Percentiles rank a stretch among this genome's conserved stretches.
Evolutionary conservation across 2,797 vertebrate genomes (phyloP).

Genomic region (Halcyon smyrnensis): DNA sequence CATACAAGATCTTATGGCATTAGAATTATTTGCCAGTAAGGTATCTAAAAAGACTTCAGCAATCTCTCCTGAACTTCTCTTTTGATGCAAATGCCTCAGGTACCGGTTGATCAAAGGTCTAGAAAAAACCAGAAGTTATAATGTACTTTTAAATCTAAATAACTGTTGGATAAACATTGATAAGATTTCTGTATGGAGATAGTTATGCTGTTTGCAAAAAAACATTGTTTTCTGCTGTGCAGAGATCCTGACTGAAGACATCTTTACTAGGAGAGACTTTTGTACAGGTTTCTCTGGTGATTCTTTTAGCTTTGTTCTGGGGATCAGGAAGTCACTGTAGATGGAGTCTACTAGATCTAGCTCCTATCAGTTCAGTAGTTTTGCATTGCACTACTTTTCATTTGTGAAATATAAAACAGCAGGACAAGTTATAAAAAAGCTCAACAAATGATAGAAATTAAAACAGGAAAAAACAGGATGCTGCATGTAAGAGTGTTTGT

Average conservation of each 20-base stretch:
- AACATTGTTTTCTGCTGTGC: background rate
- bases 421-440: background rate
- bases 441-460: background rate
- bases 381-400: background rate
- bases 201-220: background rate
- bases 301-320: fast-evolving
- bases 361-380: background rate
- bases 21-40: background rate
- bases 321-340: background rate
- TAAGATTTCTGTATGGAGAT: background rate
- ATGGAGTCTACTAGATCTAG: background rate
- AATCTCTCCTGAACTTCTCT: background rate
- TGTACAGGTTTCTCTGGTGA: background rate
- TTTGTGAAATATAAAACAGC: conserved; percentile 18
- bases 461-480: background rate
- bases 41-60: background rate
- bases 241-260: background rate
- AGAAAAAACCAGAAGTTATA: background rate
- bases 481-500: background rate
- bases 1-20: background rate
- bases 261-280: background rate
- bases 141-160: background rate
- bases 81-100: background rate
- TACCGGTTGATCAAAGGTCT: background rate
- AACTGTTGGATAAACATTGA: background rate